Evolutionary conservation across 2,888 invertebrate genomes (phyloP).

Genomic region (Dryococelus australis): DNA sequence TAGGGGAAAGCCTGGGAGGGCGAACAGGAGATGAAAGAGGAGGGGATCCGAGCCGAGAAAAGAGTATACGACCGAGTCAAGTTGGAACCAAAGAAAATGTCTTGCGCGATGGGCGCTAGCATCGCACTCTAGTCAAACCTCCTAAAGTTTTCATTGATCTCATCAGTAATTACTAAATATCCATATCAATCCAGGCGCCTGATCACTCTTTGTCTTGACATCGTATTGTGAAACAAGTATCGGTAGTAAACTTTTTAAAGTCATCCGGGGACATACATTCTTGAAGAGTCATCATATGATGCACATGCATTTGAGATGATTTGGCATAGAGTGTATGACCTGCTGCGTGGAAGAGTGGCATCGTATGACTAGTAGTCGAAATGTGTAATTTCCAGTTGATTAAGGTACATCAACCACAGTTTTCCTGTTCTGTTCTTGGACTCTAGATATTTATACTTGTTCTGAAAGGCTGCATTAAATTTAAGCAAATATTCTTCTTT

Average conservation of each 20-base stretch:
- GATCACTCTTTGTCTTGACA: neutral
- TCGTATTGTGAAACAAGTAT: no score
- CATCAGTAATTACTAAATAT: neutral
- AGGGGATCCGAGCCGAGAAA: no score
- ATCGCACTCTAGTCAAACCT: slow-evolving; percentile 5
- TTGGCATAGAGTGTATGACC: neutral
- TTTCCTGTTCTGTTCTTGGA: neutral
- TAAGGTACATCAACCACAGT: slow-evolving; percentile 1
- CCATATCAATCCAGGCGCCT: neutral
- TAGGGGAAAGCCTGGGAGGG: no score
- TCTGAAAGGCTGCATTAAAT: neutral
- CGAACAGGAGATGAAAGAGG: no score
- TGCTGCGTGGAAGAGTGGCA: slow-evolving; percentile 3
- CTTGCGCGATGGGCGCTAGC: no score
- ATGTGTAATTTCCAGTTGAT: neutral
- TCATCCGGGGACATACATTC: neutral
- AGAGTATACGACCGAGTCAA: no score
- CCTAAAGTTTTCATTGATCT: neutral
- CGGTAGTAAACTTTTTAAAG: neutral
- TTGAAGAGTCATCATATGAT: neutral
- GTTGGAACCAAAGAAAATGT: no score
- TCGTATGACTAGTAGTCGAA: neutral
- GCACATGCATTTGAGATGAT: neutral
- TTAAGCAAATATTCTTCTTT: neutral
- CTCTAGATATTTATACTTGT: neutral